Evolutionary conservation across 1,140 invertebrate genomes (phyloP).

Genomic region (Drosophila kikkawai): DNA sequence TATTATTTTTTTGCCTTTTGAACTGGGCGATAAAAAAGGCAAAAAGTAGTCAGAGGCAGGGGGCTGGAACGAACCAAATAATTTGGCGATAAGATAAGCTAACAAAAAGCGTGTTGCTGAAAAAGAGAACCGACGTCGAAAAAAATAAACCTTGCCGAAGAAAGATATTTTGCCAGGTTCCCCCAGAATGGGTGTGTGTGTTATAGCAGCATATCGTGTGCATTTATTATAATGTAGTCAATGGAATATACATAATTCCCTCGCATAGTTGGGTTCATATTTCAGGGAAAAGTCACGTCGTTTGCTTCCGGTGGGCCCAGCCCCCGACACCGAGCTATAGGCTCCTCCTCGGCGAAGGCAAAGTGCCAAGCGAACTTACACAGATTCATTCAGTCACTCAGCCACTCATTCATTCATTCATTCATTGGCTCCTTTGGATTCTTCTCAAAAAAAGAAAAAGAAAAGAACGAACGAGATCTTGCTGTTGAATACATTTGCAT

Average conservation of each 20-base stretch:
- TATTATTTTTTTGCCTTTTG: slow-evolving; percentile 62
- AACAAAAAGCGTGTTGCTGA: slow-evolving; percentile 42
- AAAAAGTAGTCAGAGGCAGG: slow-evolving; percentile 19
- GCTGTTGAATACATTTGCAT: slow-evolving; percentile 66
- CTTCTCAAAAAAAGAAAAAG: slow-evolving; percentile 23
- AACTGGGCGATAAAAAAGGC: slow-evolving; percentile 69
- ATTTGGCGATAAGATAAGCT: slow-evolving; percentile 74
- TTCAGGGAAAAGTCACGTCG: slow-evolving; percentile 84
- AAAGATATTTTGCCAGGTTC: slow-evolving; percentile 21
- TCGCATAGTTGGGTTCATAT: slow-evolving; percentile 63
- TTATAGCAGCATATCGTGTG: slow-evolving; percentile 15
- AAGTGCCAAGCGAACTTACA: slow-evolving; percentile 78
- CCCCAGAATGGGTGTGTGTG: slow-evolving; percentile 9
- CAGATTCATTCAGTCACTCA: slow-evolving; percentile 69
- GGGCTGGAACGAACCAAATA: slow-evolving; percentile 24
- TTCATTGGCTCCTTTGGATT: slow-evolving; percentile 49
- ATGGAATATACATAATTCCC: slow-evolving; percentile 55
- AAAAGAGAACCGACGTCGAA: slow-evolving; percentile 11
- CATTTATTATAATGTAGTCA: slow-evolving; percentile 42
- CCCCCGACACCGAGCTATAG: slow-evolving; percentile 2
- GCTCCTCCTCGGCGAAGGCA: slow-evolving; percentile 39
- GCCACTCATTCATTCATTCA: slow-evolving; percentile 45
- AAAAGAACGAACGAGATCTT: slow-evolving; percentile 20
- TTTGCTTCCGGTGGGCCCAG: slow-evolving; percentile 79
- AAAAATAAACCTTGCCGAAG: slow-evolving; percentile 12